Evolutionary conservation across 2,888 invertebrate species (phyloP).

Genomic region (Eugnorisma glareosa): DNA sequence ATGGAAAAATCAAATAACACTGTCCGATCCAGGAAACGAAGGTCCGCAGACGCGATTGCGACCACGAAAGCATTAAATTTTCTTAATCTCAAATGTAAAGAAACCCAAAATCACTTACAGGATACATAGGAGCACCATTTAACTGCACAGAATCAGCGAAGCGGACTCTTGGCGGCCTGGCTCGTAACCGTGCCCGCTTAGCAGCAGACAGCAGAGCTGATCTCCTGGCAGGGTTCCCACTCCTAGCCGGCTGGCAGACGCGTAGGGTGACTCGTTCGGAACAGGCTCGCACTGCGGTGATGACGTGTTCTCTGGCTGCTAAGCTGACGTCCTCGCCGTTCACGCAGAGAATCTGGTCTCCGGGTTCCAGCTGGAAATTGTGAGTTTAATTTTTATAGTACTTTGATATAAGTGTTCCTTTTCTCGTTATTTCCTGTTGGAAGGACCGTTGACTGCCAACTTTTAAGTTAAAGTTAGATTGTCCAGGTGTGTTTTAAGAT

Average conservation of each 20-base stretch:
- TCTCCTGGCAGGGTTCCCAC: slow-evolving; percentile 91
- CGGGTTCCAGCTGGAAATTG: slow-evolving; percentile 93
- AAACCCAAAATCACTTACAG: slow-evolving; percentile 88
- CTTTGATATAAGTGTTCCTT: neutral
- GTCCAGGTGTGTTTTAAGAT: too few relatives aligned
- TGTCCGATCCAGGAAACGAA: neutral
- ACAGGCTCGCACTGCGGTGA: slow-evolving; percentile 96
- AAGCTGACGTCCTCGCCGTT: slow-evolving; percentile 97
- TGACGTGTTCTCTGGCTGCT: slow-evolving; percentile 96
- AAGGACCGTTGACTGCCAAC: neutral
- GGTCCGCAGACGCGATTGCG: neutral
- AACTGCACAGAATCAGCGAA: slow-evolving; percentile 97
- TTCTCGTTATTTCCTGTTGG: neutral
- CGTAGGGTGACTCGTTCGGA: slow-evolving; percentile 93
- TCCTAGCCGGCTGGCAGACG: slow-evolving; percentile 95
- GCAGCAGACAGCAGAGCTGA: slow-evolving; percentile 97
- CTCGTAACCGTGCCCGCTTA: slow-evolving; percentile 95
- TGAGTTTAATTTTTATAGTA: neutral
- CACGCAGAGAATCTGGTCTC: slow-evolving; percentile 97
- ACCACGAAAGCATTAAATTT: neutral
- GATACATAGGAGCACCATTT: slow-evolving; percentile 95
- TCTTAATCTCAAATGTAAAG: neutral
- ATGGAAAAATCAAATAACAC: neutral
- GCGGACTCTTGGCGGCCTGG: slow-evolving; percentile 95
- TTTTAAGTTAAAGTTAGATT: neutral